Evolutionary conservation across 2,797 vertebrate genomes (phyloP).

Genomic region (Molossus alvarezi): DNA sequence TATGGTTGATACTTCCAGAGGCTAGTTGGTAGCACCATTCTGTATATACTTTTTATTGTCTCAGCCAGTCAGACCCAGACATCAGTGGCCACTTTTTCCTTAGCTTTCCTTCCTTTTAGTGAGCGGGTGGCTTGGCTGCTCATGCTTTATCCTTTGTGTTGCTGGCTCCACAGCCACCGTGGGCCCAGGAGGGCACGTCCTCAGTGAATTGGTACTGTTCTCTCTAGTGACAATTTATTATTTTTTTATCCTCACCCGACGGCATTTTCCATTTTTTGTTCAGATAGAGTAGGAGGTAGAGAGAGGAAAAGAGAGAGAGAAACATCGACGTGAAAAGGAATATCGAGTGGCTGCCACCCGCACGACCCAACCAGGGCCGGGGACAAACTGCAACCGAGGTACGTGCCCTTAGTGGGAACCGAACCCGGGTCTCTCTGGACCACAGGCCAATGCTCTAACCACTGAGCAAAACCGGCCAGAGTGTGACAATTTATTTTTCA

Average conservation of each 20-base stretch:
- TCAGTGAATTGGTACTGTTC: background rate
- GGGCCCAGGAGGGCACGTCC: background rate
- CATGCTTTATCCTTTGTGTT: background rate
- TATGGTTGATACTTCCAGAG: background rate
- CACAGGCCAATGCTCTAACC: too few species aligned
- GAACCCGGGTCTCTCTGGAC: too few species aligned
- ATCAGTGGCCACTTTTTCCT: background rate
- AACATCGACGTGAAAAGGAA: too few species aligned
- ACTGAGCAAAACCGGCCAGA: too few species aligned
- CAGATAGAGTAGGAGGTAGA: too few species aligned
- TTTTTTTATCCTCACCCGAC: too few species aligned
- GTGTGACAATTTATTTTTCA: slow-evolving; percentile 32
- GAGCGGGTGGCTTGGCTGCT: background rate
- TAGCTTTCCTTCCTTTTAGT: background rate
- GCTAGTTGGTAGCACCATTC: background rate
- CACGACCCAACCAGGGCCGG: too few species aligned
- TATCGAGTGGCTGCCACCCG: too few species aligned
- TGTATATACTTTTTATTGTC: background rate
- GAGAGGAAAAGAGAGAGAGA: too few species aligned
- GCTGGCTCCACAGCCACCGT: background rate
- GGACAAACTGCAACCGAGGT: too few species aligned
- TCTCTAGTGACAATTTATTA: slow-evolving; percentile 12
- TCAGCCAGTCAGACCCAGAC: background rate
- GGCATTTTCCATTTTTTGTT: too few species aligned
- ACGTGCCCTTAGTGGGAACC: too few species aligned